phyloP scores from a whole-genome alignment of 2,888 invertebrate species.

The Dryadula phaetusa region DNA sequence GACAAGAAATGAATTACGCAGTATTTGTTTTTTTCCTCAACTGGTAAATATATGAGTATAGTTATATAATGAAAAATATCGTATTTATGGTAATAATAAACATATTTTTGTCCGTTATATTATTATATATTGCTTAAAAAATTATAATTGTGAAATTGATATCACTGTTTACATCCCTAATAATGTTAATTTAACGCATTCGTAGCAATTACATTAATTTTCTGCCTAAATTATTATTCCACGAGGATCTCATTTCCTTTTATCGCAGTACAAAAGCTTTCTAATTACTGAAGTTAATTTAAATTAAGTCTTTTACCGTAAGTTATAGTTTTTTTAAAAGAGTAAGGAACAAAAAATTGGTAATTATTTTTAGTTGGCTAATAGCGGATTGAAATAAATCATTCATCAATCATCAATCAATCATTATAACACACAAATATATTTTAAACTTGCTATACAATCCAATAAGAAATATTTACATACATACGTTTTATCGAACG shows the following conservation, averaged over 20 bases:
- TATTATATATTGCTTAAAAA: background rate
- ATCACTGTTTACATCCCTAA: background rate
- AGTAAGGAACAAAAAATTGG: background rate
- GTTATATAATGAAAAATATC: no score
- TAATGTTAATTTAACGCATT: background rate
- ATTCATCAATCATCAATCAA: no score
- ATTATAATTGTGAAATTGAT: background rate
- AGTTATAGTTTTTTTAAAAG: background rate
- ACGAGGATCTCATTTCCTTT: background rate
- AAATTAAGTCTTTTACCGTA: background rate
- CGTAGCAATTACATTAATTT: background rate
- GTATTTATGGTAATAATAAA: background rate
- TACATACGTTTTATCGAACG: no score
- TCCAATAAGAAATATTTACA: no score
- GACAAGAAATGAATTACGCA: no score
- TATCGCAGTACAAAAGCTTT: background rate
- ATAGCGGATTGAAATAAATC: no score
- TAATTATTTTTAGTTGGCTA: no score
- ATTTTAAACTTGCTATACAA: no score
- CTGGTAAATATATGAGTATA: no score
- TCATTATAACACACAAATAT: no score
- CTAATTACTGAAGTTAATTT: constrained; percentile 3
- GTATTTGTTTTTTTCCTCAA: no score
- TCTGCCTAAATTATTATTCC: background rate
- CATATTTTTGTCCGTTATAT: background rate